Evolutionary conservation across 2,113 vertebrate genomes (phyloP).

Genomic region (Rhabdomys dilectus): DNA sequence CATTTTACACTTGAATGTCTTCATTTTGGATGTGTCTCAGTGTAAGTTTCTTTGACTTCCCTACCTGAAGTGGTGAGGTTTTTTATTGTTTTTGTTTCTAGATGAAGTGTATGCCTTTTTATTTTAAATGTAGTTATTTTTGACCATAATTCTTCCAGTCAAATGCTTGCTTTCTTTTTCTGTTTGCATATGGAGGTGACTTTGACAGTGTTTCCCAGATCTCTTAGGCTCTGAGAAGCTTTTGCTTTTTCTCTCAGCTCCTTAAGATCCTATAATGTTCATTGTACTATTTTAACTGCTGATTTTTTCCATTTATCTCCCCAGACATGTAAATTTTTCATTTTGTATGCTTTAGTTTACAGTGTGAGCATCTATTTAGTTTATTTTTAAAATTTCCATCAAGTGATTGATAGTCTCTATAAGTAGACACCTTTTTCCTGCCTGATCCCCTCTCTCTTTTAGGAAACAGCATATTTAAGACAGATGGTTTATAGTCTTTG

Average conservation of each 20-base stretch:
- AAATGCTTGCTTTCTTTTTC: background rate
- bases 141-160: background rate
- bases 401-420: background rate
- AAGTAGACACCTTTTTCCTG: background rate
- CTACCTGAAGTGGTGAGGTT: background rate
- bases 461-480: background rate
- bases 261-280: background rate
- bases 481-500: background rate
- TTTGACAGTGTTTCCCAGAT: background rate
- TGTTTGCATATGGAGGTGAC: background rate
- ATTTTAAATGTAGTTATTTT: background rate
- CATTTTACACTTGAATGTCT: background rate
- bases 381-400: background rate
- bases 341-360: background rate
- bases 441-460: background rate
- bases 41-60: background rate
- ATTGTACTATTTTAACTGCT: background rate
- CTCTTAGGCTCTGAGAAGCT: background rate
- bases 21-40: background rate
- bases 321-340: background rate
- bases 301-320: background rate
- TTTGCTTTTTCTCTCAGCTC: background rate
- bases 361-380: background rate
- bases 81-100: background rate
- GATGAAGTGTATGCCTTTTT: background rate